Conservation (phyloP, 2,888 invertebrate species). For the Cryptosula pallasiana region DNA sequence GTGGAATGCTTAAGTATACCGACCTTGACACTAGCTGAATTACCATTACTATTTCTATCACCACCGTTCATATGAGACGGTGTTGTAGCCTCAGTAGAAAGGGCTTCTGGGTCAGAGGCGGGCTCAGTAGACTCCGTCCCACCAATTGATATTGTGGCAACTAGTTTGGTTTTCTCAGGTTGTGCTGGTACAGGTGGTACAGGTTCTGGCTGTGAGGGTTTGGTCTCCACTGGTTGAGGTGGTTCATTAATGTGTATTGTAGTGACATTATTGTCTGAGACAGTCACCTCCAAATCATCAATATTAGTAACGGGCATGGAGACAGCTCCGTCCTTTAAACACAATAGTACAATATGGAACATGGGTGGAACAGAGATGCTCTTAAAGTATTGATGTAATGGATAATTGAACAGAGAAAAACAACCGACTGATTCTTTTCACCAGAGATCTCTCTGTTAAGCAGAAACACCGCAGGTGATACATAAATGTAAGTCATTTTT, state of each 20-base stretch:
- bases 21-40: neutral
- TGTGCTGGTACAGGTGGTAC: no score
- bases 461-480: no score
- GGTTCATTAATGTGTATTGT: neutral
- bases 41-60: neutral
- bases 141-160: neutral
- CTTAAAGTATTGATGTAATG: no score
- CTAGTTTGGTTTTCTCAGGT: neutral
- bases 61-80: slow-evolving; percentile 3
- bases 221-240: neutral
- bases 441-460: no score
- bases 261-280: slow-evolving; percentile 56
- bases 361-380: no score
- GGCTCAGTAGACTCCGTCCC: neutral
- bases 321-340: neutral
- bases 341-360: no score
- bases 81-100: neutral
- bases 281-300: slow-evolving; percentile 46
- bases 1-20: neutral
- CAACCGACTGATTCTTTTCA: no score
- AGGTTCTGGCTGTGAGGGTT: neutral
- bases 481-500: no score
- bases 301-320: slow-evolving; percentile 39
- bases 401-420: no score
- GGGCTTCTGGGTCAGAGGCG: neutral